Conservation (phyloP, 2,888 invertebrate species). For the Gymnoscelis rufifasciata region DNA sequence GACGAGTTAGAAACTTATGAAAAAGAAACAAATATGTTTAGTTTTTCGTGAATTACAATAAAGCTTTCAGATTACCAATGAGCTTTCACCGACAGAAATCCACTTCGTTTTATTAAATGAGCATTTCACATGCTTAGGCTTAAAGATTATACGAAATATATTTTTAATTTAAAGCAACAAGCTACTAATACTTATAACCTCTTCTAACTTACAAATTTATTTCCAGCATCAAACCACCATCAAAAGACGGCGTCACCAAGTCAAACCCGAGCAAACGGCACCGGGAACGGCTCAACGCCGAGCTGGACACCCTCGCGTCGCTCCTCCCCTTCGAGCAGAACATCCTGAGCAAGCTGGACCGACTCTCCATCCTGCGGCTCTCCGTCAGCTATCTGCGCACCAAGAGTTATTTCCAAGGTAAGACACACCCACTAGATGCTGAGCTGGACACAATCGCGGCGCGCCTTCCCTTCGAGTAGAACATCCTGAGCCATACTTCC, state of each 20-base stretch:
- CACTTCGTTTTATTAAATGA: no score
- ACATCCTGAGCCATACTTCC: no score
- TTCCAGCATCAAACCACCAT: slow-evolving; percentile 93
- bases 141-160: no score
- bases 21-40: background rate
- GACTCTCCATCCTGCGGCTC: slow-evolving; percentile 97
- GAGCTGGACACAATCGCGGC: no score
- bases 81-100: no score
- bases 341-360: slow-evolving; percentile 98
- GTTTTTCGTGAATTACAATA: no score
- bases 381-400: slow-evolving; percentile 99
- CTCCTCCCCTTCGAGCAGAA: slow-evolving; percentile 98
- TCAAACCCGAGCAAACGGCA: slow-evolving; percentile 99
- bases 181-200: background rate
- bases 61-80: no score
- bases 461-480: no score
- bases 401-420: slow-evolving; percentile 99
- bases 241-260: slow-evolving; percentile 96
- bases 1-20: no score
- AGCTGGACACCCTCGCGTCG: slow-evolving; percentile 97
- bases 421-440: no score
- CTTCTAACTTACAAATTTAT: background rate
- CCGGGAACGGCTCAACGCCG: slow-evolving; percentile 97
- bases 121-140: no score
- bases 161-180: background rate